Evolutionary conservation across 2,888 invertebrate genomes (phyloP), one percentile per base, ranked within the genome.

Genomic region (Clitarchus hookeri): DNA sequence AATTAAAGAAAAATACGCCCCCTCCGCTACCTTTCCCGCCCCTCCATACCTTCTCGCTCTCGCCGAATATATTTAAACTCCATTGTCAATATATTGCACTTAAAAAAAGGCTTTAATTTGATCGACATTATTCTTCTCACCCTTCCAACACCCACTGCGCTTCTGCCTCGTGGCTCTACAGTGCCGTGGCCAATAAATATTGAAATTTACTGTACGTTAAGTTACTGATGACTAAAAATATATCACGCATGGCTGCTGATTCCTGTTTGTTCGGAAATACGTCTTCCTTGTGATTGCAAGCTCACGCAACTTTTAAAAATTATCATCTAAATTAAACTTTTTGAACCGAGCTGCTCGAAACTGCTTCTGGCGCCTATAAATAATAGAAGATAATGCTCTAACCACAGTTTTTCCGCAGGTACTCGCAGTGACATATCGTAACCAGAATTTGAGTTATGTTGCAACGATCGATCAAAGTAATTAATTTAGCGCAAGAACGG

Each of bases 1-100:
- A 65, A 65, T 65, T 65, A 65, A 65, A 65, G 65, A 65, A 65
- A 65, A 65, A 65, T 65, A 65, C 65, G 23, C 65, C 65, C 65
- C 23, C n/a, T n/a, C 16, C 65, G 8, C 65, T 23, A 19, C n/a
- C 53, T 65, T 19, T n/a, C 19, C n/a, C n/a, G 0, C 65, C 65
- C 65, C 19, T n/a, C 65, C 8, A n/a, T 23, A 0, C n/a, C 23
- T 65, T 65, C 23, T 65, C 65, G 16, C 65, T 65, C 65, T 65
- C 23, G 16, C 19, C 19, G 65, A 65, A 23, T 65, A 65, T 65
- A 11, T 65, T 65, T 65, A 65, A 65, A 65, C 65, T 65, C 65
- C 65, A 65, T 11, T 65, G 65, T 65, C 65, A 65, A 65, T 65
- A 65, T 65, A 65, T 65, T 65, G 65, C 65, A 65, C 65, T 65